Evolutionary conservation across 2,797 vertebrate genomes (phyloP).

Genomic region (Anableps anableps): DNA sequence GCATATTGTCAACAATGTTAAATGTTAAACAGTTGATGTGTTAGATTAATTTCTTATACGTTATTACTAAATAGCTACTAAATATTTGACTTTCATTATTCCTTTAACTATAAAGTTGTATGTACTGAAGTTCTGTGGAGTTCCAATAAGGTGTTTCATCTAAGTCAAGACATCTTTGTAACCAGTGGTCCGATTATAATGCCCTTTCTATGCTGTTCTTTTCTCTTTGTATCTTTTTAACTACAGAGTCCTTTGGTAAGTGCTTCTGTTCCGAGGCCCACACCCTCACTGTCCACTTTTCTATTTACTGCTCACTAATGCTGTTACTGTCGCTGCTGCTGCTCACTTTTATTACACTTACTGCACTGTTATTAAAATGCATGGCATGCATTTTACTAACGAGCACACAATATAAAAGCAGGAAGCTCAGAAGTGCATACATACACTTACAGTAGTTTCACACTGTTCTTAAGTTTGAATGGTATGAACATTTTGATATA

Average conservation of each 20-base stretch:
- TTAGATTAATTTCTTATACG: conserved; percentile 32
- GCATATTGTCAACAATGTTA: conserved; percentile 6
- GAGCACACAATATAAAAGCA: conserved; percentile 73
- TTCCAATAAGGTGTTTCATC: conserved; percentile 82
- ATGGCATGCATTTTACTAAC: conserved; percentile 98
- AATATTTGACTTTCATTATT: conserved; percentile 22
- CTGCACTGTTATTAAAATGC: conserved; percentile 90
- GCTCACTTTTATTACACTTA: conserved; percentile 87
- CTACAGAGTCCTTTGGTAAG: conserved; percentile 99
- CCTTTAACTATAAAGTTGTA: conserved; percentile 20
- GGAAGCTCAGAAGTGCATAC: conserved; percentile 66
- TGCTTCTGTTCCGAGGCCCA: conserved; percentile 97
- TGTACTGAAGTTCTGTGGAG: conserved; percentile 37
- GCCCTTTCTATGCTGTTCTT: conserved; percentile 99
- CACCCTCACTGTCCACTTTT: conserved; percentile 78
- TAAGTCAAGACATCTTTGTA: conserved; percentile 86
- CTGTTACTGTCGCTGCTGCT: conserved; percentile 81
- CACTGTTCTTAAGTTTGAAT: conserved; percentile 20
- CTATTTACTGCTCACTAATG: conserved; percentile 83
- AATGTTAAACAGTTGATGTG: conserved; percentile 39
- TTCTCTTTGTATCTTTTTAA: conserved; percentile 99
- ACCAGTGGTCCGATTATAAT: conserved; percentile 87
- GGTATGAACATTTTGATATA: conserved; percentile 16
- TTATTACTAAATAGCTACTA: conserved; percentile 37
- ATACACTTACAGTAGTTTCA: neutral